These are phyloP conservation scores for Zaprionus kolodkinae DNA, from an alignment of 1,140 invertebrate species.

Conservation along the genomic window DNA sequence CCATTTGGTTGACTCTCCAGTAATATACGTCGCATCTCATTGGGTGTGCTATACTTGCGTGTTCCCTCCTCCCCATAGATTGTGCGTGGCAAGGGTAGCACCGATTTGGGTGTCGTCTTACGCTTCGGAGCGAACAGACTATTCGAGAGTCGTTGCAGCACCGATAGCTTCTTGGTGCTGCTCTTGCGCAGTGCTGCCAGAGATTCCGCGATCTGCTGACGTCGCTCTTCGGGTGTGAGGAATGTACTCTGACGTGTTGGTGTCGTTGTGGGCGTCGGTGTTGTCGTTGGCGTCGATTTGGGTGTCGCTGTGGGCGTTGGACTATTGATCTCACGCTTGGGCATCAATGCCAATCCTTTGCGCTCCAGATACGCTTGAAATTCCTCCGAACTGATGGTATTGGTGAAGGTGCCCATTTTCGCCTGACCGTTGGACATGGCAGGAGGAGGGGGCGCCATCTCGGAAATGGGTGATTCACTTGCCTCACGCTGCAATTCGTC, in stretches of 20 bases:
- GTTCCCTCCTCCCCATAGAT: conserved; percentile 32
- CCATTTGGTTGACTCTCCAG: conserved; percentile 57
- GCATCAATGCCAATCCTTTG: conserved; percentile 73
- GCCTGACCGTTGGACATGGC: neutral
- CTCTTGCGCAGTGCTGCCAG: conserved; percentile 55
- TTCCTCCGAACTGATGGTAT: conserved; percentile 81
- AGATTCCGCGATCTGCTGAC: conserved; percentile 51
- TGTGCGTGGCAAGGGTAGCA: conserved; percentile 31
- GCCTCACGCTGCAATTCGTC: conserved; percentile 60
- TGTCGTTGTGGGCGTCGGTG: conserved; percentile 19
- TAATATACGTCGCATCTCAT: conserved; percentile 62
- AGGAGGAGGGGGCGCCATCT: neutral
- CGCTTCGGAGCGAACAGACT: conserved; percentile 70
- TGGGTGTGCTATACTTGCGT: conserved; percentile 28
- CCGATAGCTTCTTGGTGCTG: conserved; percentile 72
- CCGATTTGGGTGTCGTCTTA: conserved; percentile 65
- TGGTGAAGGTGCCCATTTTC: conserved; percentile 67
- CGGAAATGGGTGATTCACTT: conserved; percentile 13
- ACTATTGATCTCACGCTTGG: conserved; percentile 46
- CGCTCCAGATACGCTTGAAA: conserved; percentile 79
- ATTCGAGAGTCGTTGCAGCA: conserved; percentile 74
- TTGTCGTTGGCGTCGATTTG: conserved; percentile 7
- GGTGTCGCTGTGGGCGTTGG: conserved; percentile 17
- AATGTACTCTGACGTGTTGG: conserved; percentile 3
- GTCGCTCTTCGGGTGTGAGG: conserved; percentile 45